Conservation (phyloP, 2,797 vertebrate genomes). For the Iguana delicatissima region DNA sequence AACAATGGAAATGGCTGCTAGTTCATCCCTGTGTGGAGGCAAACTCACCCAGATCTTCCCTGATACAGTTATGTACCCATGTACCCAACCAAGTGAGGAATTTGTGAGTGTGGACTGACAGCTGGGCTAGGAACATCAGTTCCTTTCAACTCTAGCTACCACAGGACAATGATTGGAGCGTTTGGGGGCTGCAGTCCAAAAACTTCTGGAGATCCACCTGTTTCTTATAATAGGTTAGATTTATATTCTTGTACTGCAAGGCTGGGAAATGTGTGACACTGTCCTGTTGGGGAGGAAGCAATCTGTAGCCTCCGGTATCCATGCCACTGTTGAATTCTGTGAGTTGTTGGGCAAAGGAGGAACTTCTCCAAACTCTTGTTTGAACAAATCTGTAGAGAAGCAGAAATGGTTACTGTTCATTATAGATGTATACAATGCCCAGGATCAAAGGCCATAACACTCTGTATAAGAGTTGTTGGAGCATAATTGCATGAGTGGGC, state of each 20-base stretch:
- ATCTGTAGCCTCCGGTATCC: too few relatives aligned
- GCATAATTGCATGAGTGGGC: too few relatives aligned
- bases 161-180: too few relatives aligned
- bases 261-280: too few relatives aligned
- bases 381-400: neutral
- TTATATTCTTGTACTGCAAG: neutral
- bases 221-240: neutral
- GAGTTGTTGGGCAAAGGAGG: too few relatives aligned
- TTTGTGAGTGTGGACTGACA: neutral
- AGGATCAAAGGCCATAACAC: too few relatives aligned
- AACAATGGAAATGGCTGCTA: neutral
- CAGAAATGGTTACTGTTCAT: neutral
- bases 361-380: neutral
- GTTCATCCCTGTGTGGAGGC: neutral
- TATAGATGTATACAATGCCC: neutral
- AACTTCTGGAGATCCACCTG: neutral
- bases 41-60: neutral
- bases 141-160: neutral
- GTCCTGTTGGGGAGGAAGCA: too few relatives aligned
- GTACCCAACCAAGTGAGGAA: neutral
- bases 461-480: too few relatives aligned
- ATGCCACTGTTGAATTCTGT: neutral
- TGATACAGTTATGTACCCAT: neutral
- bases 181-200: neutral
- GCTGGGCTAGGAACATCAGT: neutral